These are phyloP conservation scores for Coremacera marginata DNA, from an alignment of 2,888 invertebrate species.

Conservation along the genomic window DNA sequence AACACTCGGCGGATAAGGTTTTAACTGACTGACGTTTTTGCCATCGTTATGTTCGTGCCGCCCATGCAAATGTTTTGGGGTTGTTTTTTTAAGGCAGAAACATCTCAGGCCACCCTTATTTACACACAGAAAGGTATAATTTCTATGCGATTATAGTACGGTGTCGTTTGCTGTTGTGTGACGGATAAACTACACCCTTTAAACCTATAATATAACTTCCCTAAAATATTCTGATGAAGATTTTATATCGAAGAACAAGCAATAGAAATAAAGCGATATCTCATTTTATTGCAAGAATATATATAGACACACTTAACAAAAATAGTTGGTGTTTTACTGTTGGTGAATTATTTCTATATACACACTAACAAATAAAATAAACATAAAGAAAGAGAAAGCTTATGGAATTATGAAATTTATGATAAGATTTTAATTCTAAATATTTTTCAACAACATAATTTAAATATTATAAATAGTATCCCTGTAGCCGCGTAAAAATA, in stretches of 20 bases:
- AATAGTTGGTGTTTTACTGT: too few relatives aligned
- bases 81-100: background rate
- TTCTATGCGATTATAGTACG: background rate
- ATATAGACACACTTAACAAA: too few relatives aligned
- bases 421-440: too few relatives aligned
- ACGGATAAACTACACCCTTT: background rate
- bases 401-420: too few relatives aligned
- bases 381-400: too few relatives aligned
- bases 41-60: background rate
- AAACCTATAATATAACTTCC: background rate
- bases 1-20: constrained; percentile 20
- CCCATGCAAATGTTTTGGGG: background rate
- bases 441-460: too few relatives aligned
- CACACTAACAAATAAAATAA: too few relatives aligned
- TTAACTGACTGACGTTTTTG: constrained; percentile 4
- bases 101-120: background rate
- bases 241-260: background rate
- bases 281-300: constrained; percentile 12
- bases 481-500: too few relatives aligned
- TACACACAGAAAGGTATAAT: background rate
- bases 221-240: background rate
- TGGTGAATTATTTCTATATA: too few relatives aligned
- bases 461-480: too few relatives aligned
- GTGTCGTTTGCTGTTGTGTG: background rate
- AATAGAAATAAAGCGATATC: constrained; percentile 4